Evolutionary conservation across 2,797 vertebrate genomes (phyloP).

Genomic region (Pygocentrus nattereri): DNA sequence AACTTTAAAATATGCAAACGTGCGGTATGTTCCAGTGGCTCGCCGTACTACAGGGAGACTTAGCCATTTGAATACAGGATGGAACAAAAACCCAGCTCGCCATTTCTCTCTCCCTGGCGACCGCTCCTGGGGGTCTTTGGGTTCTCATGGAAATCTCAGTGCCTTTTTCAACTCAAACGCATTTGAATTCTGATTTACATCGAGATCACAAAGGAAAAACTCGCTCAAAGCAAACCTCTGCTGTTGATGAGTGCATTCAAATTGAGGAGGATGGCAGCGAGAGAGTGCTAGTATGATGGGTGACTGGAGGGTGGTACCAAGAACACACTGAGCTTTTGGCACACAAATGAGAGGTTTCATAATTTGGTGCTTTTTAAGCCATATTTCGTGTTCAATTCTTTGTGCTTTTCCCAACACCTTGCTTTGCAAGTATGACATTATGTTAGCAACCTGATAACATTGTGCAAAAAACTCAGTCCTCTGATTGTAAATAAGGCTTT

Average conservation of each 20-base stretch:
- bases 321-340: background rate
- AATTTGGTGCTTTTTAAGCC: slow-evolving; percentile 20
- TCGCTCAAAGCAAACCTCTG: slow-evolving; percentile 24
- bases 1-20: slow-evolving; percentile 15
- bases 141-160: slow-evolving; percentile 79
- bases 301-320: slow-evolving; percentile 8
- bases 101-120: slow-evolving; percentile 60
- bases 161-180: slow-evolving; percentile 67
- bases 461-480: background rate
- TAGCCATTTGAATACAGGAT: slow-evolving; percentile 34
- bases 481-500: slow-evolving; percentile 3
- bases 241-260: slow-evolving; percentile 29
- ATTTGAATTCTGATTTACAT: slow-evolving; percentile 81
- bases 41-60: slow-evolving; percentile 12
- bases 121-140: slow-evolving; percentile 57
- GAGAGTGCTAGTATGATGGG: slow-evolving; percentile 39
- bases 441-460: background rate
- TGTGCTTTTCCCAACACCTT: slow-evolving; percentile 3
- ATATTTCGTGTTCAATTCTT: background rate
- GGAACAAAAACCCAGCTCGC: slow-evolving; percentile 11
- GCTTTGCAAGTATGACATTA: slow-evolving; percentile 9
- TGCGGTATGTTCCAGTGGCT: background rate
- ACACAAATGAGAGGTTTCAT: background rate
- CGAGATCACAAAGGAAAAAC: slow-evolving; percentile 32
- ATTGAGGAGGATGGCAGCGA: slow-evolving; percentile 27